phyloP scores from a whole-genome alignment of 2,797 vertebrate genomes.

The Hirundo rustica region DNA sequence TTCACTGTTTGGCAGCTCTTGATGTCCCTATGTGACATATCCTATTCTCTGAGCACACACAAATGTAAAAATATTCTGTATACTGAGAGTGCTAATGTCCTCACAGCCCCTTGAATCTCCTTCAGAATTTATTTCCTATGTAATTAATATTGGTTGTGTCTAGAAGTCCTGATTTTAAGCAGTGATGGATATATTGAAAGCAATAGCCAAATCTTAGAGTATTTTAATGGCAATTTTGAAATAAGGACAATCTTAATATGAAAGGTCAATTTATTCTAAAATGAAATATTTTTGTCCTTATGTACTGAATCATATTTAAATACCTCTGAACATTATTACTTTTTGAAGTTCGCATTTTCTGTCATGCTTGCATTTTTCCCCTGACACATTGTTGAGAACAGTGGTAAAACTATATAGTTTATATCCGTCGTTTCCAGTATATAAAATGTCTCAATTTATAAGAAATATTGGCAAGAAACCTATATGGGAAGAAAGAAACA shows the following conservation, averaged over 20 bases:
- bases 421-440: not conserved
- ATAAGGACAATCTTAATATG: not conserved
- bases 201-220: not conserved
- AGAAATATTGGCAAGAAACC: not conserved
- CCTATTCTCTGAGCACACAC: not conserved
- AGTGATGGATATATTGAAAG: not conserved
- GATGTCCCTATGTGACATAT: fast-evolving
- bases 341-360: not conserved
- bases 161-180: not conserved
- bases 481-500: not conserved
- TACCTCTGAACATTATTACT: not conserved
- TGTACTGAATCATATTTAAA: not conserved
- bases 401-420: not conserved
- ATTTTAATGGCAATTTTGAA: not conserved
- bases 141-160: not conserved
- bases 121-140: not conserved
- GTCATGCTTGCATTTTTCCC: not conserved
- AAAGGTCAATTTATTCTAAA: not conserved
- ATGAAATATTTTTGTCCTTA: not conserved
- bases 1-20: not conserved
- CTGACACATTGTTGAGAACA: not conserved
- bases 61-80: not conserved
- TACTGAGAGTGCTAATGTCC: fast-evolving
- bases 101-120: not conserved
- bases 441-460: not conserved